These are phyloP conservation scores for Heliconius charithonia DNA, from an alignment of 2,888 invertebrate species.

Conservation along the genomic window DNA sequence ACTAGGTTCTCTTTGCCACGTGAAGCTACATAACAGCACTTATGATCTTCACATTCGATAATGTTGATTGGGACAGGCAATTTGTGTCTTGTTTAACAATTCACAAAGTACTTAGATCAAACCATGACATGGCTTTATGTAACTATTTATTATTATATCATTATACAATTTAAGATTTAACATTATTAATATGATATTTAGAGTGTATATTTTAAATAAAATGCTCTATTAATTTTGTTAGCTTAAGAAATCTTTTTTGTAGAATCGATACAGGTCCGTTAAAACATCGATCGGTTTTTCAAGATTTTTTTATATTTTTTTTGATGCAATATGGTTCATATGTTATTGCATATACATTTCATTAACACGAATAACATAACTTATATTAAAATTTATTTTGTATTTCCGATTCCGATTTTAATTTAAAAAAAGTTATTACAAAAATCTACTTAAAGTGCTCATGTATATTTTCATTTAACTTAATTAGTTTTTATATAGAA, in stretches of 20 bases:
- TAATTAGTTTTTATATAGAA: background rate
- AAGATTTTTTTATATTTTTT: background rate
- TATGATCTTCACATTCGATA: background rate
- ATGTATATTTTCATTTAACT: background rate
- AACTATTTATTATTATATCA: slow-evolving; percentile 28
- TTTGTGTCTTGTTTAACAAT: slow-evolving; percentile 40
- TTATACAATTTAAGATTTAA: slow-evolving; percentile 25
- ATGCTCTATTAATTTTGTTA: slow-evolving; percentile 6
- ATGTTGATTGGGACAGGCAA: background rate
- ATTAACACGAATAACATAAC: background rate
- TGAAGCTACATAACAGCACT: no score
- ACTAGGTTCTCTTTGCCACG: background rate
- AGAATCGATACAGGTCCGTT: slow-evolving; percentile 9
- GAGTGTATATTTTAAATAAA: slow-evolving; percentile 8
- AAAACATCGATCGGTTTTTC: background rate
- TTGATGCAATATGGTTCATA: background rate
- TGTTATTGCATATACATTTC: background rate
- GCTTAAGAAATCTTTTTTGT: background rate
- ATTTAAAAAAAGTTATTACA: background rate
- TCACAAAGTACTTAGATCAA: slow-evolving; percentile 24
- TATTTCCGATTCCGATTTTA: background rate
- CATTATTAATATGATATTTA: slow-evolving; percentile 4
- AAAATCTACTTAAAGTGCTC: background rate
- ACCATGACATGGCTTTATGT: slow-evolving; percentile 38
- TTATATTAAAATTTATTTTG: background rate